A percentile compares a stretch with the other conserved stretches of the same genome.
phyloP scores from a whole-genome alignment of 2,797 vertebrate genomes.

The Gambelia wislizenii region DNA sequence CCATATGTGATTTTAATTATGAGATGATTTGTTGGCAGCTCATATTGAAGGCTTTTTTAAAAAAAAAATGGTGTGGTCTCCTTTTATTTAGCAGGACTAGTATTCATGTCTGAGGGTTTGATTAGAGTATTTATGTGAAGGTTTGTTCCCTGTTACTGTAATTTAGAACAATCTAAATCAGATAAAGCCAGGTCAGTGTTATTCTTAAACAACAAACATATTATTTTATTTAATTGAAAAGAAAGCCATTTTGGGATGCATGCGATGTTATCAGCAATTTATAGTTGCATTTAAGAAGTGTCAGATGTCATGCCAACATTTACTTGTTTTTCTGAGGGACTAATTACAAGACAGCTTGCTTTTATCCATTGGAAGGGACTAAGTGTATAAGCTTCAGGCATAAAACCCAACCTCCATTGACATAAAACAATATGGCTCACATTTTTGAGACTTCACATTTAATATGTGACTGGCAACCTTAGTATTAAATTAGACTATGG shows the following conservation, averaged over 20 bases:
- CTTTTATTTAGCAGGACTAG: constrained; percentile 40
- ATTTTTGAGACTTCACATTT: no score
- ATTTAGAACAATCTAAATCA: constrained; percentile 31
- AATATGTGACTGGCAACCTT: no score
- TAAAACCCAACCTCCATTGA: neutral
- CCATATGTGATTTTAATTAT: neutral
- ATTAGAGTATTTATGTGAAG: neutral
- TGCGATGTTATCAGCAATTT: neutral
- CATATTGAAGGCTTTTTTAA: constrained; percentile 16
- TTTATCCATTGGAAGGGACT: neutral
- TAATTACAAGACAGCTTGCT: neutral
- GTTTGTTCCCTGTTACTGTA: constrained; percentile 32
- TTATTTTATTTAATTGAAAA: neutral
- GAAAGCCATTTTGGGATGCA: neutral
- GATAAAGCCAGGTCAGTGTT: neutral
- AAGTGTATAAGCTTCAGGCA: neutral
- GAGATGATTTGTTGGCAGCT: constrained; percentile 21
- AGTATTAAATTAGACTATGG: no score
- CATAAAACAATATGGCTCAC: no score
- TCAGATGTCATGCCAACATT: neutral
- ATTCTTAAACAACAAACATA: neutral
- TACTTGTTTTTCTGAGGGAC: neutral
- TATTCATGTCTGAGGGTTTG: neutral
- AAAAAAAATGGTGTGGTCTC: constrained; percentile 1
- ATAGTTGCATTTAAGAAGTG: constrained; percentile 25